Evolutionary conservation across 2,888 invertebrate genomes (phyloP), one percentile per base, ranked within the genome.

Genomic region (Tupiocoris notatus): DNA sequence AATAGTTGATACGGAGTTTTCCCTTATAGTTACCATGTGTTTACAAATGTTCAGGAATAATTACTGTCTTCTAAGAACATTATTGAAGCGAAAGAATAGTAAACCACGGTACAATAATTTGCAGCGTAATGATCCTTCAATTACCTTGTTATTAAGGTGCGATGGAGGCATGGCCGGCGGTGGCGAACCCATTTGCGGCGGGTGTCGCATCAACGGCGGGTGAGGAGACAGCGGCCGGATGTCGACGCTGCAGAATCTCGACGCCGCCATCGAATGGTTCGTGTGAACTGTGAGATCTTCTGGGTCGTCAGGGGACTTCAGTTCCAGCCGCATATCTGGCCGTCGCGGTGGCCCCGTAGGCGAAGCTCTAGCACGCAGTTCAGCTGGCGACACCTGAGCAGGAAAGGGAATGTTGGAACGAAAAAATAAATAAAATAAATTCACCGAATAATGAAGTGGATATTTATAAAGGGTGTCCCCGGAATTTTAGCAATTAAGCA

Each of bases 321-420:
- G 88, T 82, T 94, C 93, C 80, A 94, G 84, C 82, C 93, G 90
- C 81, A 92, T 89, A 83, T 92, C 92, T 7, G 90, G 90, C 63
- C 92, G 87, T 22, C 81, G 79, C 2, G 81, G 86, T 1, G 92
- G 92, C 1, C 94, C 93, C 1, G 94, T 94, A 0, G 94, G 94
- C 0, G 94, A 94, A 0, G 94, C 93, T 24, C 94, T 87, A 0
- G 94, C 94, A 56, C 93, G 86, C 21, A 94, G 84, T 83, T 94
- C 94, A 18, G 94, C 93, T 0, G 94, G 82, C 17, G 83, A 83
- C 12, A 83, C 82, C 82, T 82, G 79, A 24, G 39, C 12, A 39
- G 3, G n/a, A n/a, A n/a, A n/a, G n/a, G n/a, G n/a, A n/a, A n/a
- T n/a, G n/a, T n/a, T n/a, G n/a, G n/a, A n/a, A n/a, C n/a, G n/a